phyloP scores from a whole-genome alignment of 2,113 vertebrate genomes.

The Ictalurus punctatus region DNA sequence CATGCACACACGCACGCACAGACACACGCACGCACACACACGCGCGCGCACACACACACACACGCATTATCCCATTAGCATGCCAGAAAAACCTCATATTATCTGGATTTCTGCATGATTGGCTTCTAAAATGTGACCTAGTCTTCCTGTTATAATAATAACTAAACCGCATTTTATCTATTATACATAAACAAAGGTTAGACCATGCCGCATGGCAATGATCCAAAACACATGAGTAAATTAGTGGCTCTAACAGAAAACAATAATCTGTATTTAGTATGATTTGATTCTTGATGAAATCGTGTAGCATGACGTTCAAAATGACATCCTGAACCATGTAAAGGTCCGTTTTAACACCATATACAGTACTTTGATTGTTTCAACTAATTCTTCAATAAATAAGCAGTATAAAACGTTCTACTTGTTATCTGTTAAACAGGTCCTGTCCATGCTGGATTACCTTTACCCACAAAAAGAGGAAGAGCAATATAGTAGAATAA shows the following conservation, averaged over 20 bases:
- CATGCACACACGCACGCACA: background rate
- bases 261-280: too few species aligned
- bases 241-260: background rate
- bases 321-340: background rate
- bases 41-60: background rate
- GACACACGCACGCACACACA: background rate
- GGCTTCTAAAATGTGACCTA: slow-evolving; percentile 14
- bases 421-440: background rate
- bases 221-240: background rate
- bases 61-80: slow-evolving; percentile 2
- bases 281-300: background rate
- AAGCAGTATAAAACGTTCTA: background rate
- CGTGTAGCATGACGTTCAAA: background rate
- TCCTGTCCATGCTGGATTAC: background rate
- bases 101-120: slow-evolving; percentile 21
- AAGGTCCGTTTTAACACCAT: background rate
- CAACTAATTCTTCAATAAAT: background rate
- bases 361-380: background rate
- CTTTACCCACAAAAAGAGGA: background rate
- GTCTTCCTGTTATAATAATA: slow-evolving; percentile 22
- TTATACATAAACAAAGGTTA: slow-evolving; percentile 21
- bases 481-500: background rate
- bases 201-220: background rate
- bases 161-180: slow-evolving; percentile 4
- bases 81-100: slow-evolving; percentile 8